These are phyloP conservation scores for Okamejei kenojei DNA, from an alignment of 2,797 vertebrate species.

Conservation along the genomic window DNA sequence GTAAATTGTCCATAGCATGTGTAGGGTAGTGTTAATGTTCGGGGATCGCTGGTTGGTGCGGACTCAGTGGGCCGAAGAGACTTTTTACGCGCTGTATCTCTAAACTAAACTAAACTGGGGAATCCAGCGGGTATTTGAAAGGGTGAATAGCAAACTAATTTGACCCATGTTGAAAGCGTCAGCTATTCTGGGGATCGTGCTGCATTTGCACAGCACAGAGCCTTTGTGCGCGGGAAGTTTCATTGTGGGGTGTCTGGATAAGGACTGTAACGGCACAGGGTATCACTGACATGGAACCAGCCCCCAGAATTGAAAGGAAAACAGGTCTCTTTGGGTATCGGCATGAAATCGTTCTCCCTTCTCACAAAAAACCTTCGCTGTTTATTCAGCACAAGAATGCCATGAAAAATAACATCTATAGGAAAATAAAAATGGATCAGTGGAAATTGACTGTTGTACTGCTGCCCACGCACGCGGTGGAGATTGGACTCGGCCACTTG, in stretches of 20 bases:
- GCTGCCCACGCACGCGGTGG: background rate
- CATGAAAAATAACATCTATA: background rate
- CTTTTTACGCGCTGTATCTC: too few species aligned
- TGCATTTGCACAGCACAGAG: background rate
- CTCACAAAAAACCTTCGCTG: background rate
- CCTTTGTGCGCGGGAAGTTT: background rate
- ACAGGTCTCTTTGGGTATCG: background rate
- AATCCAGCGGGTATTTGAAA: background rate
- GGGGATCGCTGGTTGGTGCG: too few species aligned
- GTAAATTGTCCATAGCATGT: too few species aligned
- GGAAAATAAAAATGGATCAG: background rate
- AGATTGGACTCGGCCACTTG: background rate
- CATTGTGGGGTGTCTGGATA: background rate
- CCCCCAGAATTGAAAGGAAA: background rate
- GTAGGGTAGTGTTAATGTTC: too few species aligned
- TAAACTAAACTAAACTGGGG: too few species aligned
- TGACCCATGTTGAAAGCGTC: background rate
- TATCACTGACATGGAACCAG: background rate
- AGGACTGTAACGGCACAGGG: background rate
- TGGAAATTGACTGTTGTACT: background rate
- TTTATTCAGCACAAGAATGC: background rate
- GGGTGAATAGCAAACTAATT: background rate
- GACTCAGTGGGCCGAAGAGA: too few species aligned
- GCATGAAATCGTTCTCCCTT: background rate
- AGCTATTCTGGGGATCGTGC: background rate